Conservation (phyloP, 30 jellyfish, hydroid and myxozoan genomes). For the Turritopsis dohrnii region DNA sequence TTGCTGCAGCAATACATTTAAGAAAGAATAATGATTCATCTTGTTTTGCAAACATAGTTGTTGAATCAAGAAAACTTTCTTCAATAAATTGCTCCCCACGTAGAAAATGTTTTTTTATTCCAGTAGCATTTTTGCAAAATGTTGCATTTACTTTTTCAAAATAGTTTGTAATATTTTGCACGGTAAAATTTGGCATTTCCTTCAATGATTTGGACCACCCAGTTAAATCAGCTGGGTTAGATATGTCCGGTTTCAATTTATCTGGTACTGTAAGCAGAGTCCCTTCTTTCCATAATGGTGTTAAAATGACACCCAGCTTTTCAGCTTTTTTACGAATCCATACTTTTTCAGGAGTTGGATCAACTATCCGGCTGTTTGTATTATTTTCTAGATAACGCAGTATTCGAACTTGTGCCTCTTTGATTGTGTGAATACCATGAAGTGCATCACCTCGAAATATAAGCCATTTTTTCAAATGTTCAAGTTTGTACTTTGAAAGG, state of each 20-base stretch:
- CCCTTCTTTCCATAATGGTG: slow-evolving; percentile 28
- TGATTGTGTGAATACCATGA: not conserved
- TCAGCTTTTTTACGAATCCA: slow-evolving; percentile 21
- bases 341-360: slow-evolving; percentile 26
- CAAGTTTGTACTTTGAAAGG: slow-evolving; percentile 4
- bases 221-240: slow-evolving; percentile 3
- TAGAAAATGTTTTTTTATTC: slow-evolving; percentile 8
- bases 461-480: slow-evolving; percentile 21
- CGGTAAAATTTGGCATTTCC: slow-evolving; percentile 20
- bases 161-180: not conserved
- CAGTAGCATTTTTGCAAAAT: slow-evolving; percentile 9
- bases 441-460: slow-evolving; percentile 12
- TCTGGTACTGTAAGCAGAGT: slow-evolving; percentile 12
- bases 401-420: slow-evolving; percentile 16
- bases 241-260: not conserved
- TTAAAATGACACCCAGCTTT: not conserved
- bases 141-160: not conserved
- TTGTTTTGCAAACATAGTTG: slow-evolving; percentile 15
- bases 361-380: not conserved
- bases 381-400: not conserved
- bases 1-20: slow-evolving; percentile 5
- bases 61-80: slow-evolving; percentile 18
- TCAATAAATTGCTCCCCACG: slow-evolving; percentile 23
- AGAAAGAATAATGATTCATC: slow-evolving; percentile 4
- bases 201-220: slow-evolving; percentile 27